Evolutionary conservation across 2,797 vertebrate species (phyloP), one percentile per base, ranked within the genome.

Genomic region (Phrynocephalus vlangalii): DNA sequence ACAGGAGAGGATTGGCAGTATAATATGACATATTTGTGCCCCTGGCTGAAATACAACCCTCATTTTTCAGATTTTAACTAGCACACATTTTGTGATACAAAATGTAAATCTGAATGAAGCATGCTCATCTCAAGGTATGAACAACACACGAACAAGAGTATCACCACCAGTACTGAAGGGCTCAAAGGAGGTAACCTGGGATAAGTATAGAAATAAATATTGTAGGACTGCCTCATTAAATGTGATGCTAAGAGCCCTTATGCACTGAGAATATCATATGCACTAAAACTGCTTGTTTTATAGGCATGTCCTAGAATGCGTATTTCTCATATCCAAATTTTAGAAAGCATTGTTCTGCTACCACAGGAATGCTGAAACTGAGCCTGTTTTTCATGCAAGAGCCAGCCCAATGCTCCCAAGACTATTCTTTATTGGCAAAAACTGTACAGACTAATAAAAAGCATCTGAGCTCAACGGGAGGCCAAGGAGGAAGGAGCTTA

Each of bases 391-490:
- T 33, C 24, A 70, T n/a, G 73, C 52, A 84, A 87, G 63, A 87
- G 84, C 78, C 82, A 86, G 76, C 28, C 13, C 15, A 20, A 15
- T 3, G 78, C 20, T 68, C 68, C 75, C 72, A n/a, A 22, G 44
- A 72, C 67, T 26, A 87, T 73, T 85, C 66, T 84, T 72, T 90
- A 0, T 0, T 52, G 76, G 33, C 78, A 86, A 52, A 90, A 87
- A 80, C 68, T 76, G 71, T 86, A 16, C 8, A 52, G 82, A 85
- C 76, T 87, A 86, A 66, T 0, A 90, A 90, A 85, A 90, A 86
- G 20, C 84, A 89, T 79, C 63, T 86, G 3, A 13, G 70, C n/a
- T 88, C 78, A 66, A 28, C 56, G 48, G 38, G 44, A 72, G 28
- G 30, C 60, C 38, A 81, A 84, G 28, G 28, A 75, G 73, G 56